Evolutionary conservation across 2,888 invertebrate species (phyloP), one percentile per base, ranked within the genome.

Genomic region (Glaucopsyche alexis): DNA sequence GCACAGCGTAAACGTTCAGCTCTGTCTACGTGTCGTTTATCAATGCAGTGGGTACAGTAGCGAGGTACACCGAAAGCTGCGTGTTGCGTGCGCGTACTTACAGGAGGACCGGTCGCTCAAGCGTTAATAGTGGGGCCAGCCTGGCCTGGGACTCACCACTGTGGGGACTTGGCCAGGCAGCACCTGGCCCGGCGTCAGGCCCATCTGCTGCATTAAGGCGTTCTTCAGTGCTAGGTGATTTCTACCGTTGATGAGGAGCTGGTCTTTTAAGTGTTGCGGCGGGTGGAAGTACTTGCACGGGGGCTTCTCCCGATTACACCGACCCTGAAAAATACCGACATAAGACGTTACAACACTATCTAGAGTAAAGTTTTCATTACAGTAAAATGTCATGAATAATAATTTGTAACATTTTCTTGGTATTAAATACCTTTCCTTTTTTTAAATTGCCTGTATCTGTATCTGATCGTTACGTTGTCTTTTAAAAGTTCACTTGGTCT

Each of bases 231-330:
- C 99, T 94, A 99, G 95, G 94, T 99, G 99, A 95, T 99, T 99
- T 89, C 99, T 95, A 81, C 99, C 99, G 94, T 99, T 99, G 95
- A 99, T 99, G 93, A 99, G 95, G 90, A 99, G 95, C 95, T 99
- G 99, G 94, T 99, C 99, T 95, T 99, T 99, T 86, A 99, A 95
- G 94, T 99, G 99, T 94, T 99, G 99, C 82, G 99, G 99, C 82
- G 99, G 99, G 94, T 99, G 99, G 94, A 99, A 99, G 94, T 99
- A 99, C 95, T 99, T 99, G 97, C 99, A 99, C 85, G 99, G 99
- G 80, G 99, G 99, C 92, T 99, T 99, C 94, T 99, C 99, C 86
- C 99, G 96, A 93, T 99, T 99, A 95, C 99, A 99, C 94, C 99
- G 98, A 89, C 99, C 99, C 99, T 99, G 95, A 76, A 93, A 92